Percentiles rank a stretch among this genome's conserved stretches.
phyloP scores from a whole-genome alignment of 2,888 invertebrate species.

The Coleophora flavipennella region DNA sequence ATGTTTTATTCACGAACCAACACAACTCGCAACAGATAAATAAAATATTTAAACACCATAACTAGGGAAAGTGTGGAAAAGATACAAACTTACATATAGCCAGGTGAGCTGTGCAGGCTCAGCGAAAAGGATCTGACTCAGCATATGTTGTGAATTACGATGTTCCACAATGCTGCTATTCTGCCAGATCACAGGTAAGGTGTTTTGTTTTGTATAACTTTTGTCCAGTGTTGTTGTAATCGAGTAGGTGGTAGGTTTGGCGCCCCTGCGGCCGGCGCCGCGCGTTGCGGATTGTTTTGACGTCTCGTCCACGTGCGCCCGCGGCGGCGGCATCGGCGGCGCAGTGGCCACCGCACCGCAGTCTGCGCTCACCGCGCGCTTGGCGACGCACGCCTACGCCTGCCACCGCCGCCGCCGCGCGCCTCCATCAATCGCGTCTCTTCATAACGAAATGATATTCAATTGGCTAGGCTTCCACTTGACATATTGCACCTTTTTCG shows the following conservation, averaged over 20 bases:
- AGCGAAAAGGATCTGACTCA: too few relatives aligned
- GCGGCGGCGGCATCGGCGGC: slow-evolving; percentile 21
- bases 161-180: too few relatives aligned
- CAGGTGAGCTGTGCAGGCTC: too few relatives aligned
- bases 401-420: slow-evolving; percentile 9
- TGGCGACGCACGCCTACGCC: slow-evolving; percentile 34
- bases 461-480: not conserved
- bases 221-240: too few relatives aligned
- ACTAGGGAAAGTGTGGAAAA: too few relatives aligned
- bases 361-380: slow-evolving; percentile 41
- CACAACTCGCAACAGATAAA: too few relatives aligned
- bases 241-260: not conserved
- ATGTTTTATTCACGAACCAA: too few relatives aligned
- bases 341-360: slow-evolving; percentile 30
- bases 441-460: slow-evolving; percentile 38
- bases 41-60: too few relatives aligned
- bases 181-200: too few relatives aligned
- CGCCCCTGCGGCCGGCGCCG: slow-evolving; percentile 3
- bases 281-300: slow-evolving; percentile 33
- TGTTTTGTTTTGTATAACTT: too few relatives aligned
- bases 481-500: not conserved
- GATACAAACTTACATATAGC: too few relatives aligned
- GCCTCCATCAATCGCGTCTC: slow-evolving; percentile 15
- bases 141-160: too few relatives aligned
- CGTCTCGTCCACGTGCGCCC: slow-evolving; percentile 43